Evolutionary conservation across 2,888 invertebrate genomes (phyloP).

Genomic region (Saturnia pavonia): DNA sequence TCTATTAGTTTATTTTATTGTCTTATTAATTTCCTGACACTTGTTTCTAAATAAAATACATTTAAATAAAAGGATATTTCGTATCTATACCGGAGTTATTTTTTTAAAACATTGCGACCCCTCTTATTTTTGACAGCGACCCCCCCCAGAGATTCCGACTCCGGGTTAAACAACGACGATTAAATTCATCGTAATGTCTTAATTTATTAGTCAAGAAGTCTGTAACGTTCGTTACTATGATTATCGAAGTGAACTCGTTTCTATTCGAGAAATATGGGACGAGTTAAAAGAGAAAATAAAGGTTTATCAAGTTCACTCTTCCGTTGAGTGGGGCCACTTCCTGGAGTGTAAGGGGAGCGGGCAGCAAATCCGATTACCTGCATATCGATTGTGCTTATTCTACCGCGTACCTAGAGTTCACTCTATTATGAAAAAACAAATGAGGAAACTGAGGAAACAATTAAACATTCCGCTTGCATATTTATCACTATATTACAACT

Average conservation of each 20-base stretch:
- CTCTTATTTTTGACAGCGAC: neutral
- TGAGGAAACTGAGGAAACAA: slow-evolving; percentile 15
- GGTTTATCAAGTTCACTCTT: slow-evolving; percentile 62
- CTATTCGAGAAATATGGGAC: slow-evolving; percentile 34
- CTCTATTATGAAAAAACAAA: slow-evolving; percentile 17
- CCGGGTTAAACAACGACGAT: neutral
- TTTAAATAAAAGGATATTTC: neutral
- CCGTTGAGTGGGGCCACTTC: slow-evolving; percentile 69
- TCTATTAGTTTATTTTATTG: too few relatives aligned
- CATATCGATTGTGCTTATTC: slow-evolving; percentile 56
- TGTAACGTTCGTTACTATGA: slow-evolving; percentile 25
- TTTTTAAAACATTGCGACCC: too few relatives aligned
- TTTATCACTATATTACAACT: neutral
- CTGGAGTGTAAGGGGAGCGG: slow-evolving; percentile 57
- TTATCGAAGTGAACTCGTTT: slow-evolving; percentile 28
- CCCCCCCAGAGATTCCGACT: too few relatives aligned
- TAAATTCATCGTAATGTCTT: neutral
- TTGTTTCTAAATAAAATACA: neutral
- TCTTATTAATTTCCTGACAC: neutral
- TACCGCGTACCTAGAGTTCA: slow-evolving; percentile 38
- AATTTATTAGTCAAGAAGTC: slow-evolving; percentile 27
- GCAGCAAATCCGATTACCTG: slow-evolving; percentile 65
- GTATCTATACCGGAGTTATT: too few relatives aligned
- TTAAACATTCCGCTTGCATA: slow-evolving; percentile 13
- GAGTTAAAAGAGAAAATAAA: slow-evolving; percentile 49